phyloP scores from a whole-genome alignment of 2,888 invertebrate species.

The Tuta absoluta region DNA sequence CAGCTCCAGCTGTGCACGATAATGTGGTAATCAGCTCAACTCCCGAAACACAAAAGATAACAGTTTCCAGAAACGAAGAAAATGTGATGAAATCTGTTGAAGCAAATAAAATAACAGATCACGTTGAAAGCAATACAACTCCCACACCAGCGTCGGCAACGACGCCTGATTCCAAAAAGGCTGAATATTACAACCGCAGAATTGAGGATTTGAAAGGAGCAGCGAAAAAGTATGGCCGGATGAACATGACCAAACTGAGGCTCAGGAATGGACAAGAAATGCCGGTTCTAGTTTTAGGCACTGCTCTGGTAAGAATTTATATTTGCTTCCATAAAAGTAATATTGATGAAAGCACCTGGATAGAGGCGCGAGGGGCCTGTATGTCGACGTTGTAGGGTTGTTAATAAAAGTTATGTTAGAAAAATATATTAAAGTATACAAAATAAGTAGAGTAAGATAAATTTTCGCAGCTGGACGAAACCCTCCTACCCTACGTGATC shows the following conservation, averaged over 20 bases:
- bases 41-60: too few relatives aligned
- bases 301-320: conserved; percentile 58
- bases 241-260: conserved; percentile 42
- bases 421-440: too few relatives aligned
- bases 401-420: too few relatives aligned
- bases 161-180: conserved; percentile 34
- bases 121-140: not conserved
- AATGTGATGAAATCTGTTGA: too few relatives aligned
- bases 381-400: too few relatives aligned
- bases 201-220: conserved; percentile 50
- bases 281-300: conserved; percentile 61
- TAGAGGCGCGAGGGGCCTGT: too few relatives aligned
- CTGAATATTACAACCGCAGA: conserved; percentile 38
- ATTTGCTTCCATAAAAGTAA: too few relatives aligned
- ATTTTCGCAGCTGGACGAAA: conserved; percentile 59
- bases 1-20: too few relatives aligned
- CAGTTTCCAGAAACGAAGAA: too few relatives aligned
- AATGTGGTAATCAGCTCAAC: too few relatives aligned
- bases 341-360: too few relatives aligned
- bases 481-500: conserved; percentile 62
- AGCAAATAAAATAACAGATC: not conserved
- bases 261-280: conserved; percentile 52
- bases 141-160: not conserved
- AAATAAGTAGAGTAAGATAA: too few relatives aligned
- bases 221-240: conserved; percentile 45